Evolutionary conservation across 2,888 invertebrate genomes (phyloP), one percentile per base, ranked within the genome.

Genomic region (Yponomeuta cagnagella): DNA sequence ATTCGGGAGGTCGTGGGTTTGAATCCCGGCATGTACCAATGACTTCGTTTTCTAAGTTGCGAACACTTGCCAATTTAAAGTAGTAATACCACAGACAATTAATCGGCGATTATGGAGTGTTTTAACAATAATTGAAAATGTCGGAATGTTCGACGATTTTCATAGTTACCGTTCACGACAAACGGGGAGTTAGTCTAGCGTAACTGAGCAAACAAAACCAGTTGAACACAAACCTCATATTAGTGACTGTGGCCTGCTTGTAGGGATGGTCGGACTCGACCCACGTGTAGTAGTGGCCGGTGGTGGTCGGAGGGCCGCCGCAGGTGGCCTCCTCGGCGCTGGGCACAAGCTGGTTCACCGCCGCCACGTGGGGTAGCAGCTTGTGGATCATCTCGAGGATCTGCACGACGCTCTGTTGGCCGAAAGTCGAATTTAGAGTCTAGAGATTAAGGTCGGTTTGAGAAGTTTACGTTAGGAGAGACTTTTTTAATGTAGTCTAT

Each of bases 191-290:
- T 33, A 33, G 5, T 33, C 33, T 33, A 0, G 33, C 0, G 3
- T 33, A 33, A 33, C 1, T 33, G 33, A 33, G 5, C 33, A 33
- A 33, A 23, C 23, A 23, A 52, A 52, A 52, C 12, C 52, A 6
- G 52, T 52, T 10, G 52, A 12, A 15, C 15, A 70, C 72, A 72
- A 85, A 96, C 95, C 95, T 94, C 87, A 96, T 97, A 82, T 97
- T 97, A 64, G 96, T 95, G 52, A 98, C 96, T 30, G 96, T 94
- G 0, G 98, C 96, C 64, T 97, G 96, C 85, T 97, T 97, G 87
- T 99, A 99, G 0, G 99, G 99, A 93, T 99, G 99, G 64, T 98
- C 98, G 83, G 98, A 98, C 89, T 99, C 99, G 1, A 98, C 95
- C 93, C 97, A 95, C 5, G 97, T 96, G 83, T 97, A 98, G 88